A percentile compares a stretch with the other conserved stretches of the same genome.
Evolutionary conservation across 2,888 invertebrate genomes (phyloP).

Genomic region (Mystacides longicornis): DNA sequence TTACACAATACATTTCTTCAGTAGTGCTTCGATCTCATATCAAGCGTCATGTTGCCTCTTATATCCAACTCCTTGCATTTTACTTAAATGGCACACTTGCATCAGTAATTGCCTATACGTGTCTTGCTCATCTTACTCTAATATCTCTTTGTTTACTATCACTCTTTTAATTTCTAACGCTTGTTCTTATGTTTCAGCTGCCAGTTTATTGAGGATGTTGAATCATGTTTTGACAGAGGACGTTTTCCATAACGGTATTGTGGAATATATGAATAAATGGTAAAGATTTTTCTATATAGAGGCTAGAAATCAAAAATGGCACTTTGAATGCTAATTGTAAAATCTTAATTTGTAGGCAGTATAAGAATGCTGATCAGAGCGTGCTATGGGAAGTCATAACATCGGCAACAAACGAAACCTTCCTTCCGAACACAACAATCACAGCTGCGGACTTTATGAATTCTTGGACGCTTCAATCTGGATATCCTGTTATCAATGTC

Average conservation of each 20-base stretch:
- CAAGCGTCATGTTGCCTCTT: no score
- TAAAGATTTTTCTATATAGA: no score
- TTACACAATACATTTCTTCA: no score
- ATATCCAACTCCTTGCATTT: no score
- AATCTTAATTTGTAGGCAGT: constrained; percentile 46
- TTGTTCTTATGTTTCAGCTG: constrained; percentile 32
- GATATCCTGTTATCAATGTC: constrained; percentile 59
- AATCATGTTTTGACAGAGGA: constrained; percentile 48
- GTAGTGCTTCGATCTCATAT: no score
- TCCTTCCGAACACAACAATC: constrained; percentile 37
- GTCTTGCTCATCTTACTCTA: no score
- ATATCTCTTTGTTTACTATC: no score
- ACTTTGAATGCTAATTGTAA: no score
- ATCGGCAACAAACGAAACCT: constrained; percentile 31
- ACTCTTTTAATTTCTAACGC: no score
- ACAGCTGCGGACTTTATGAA: constrained; percentile 58
- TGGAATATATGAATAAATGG: constrained; percentile 49
- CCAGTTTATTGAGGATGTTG: constrained; percentile 53
- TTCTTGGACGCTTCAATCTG: constrained; percentile 65
- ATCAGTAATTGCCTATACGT: no score
- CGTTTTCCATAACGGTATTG: constrained; percentile 47
- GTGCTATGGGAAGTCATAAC: constrained; percentile 58
- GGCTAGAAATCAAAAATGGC: no score
- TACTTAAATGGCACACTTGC: no score
- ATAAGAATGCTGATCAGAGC: constrained; percentile 55